Base-by-base conservation (phyloP, 1,140 invertebrate genomes). In the Trichogramma pretiosum region DNA sequence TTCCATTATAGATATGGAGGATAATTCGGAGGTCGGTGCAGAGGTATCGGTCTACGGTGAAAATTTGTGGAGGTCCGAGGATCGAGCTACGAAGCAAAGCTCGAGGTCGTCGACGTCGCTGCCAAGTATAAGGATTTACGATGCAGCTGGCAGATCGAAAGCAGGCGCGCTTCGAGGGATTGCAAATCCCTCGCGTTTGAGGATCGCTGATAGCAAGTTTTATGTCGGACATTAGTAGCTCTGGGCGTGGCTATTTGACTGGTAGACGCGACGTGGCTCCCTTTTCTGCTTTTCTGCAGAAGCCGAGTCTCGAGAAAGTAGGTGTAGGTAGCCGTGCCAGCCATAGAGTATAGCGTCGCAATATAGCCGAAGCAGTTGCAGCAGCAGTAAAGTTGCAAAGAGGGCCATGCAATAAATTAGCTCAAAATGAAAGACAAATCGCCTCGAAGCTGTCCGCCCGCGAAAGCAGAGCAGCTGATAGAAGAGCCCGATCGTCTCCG, bases 101-200 rank as follows among this genome's bases (percentile, higher is more conserved):
- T 23, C 35, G 46, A 13, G 37, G 37, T 34, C 5, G 32, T 33
- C 41, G 32, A 2, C 14, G 28, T 23, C 37, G 17, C 17, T 37
- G 35, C 16, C 35, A 33, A 24, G 35, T 33, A 19, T 2, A 19
- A 32, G 40, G 54, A 58, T 58, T 58, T 58, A 70, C 67, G 64
- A 62, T n/a, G n/a, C n/a, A n/a, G n/a, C n/a, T n/a, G n/a, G n/a
- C n/a, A n/a, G n/a, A n/a, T 64, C 63, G 67, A 67, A 62, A 60
- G 54, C 55, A 50, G 56, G 58, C 58, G 63, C 62, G 67, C 67
- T 72, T 70, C 67, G 70, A 72, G 68, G 67, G 68, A 72, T 72
- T 72, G 69, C 70, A 72, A 72, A 72, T 72, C 69, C 68, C 67
- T n/a, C n/a, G n/a, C 65, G 68, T 72, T 72, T 72, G 69, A 69